Percentiles rank a stretch among this genome's conserved stretches.
These are phyloP conservation scores for Lasioglossum marginatum DNA, from an alignment of 2,888 invertebrate genomes.

Conservation along the genomic window DNA sequence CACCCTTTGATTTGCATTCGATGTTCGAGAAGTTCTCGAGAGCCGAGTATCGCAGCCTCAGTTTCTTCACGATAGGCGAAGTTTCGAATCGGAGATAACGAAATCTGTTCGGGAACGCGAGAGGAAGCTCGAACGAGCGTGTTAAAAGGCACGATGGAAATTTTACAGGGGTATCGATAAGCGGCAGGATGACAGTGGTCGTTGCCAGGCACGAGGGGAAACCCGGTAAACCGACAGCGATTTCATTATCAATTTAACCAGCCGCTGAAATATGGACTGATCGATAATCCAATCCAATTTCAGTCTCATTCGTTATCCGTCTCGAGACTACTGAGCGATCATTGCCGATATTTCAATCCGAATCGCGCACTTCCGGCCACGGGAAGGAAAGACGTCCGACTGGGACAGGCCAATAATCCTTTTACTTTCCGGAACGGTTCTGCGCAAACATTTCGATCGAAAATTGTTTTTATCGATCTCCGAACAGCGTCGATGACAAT, in stretches of 20 bases:
- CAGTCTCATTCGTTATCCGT: slow-evolving; percentile 67
- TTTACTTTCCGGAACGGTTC: not conserved
- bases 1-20: not conserved
- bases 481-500: not conserved
- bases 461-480: not conserved
- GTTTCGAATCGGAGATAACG: not conserved
- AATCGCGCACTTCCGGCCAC: not conserved
- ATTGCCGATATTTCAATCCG: slow-evolving; percentile 62
- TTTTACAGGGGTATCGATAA: slow-evolving; percentile 29
- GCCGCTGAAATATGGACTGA: slow-evolving; percentile 70
- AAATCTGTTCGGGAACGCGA: not conserved
- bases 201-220: not conserved
- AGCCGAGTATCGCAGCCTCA: not conserved
- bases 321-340: slow-evolving; percentile 41
- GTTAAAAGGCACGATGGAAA: slow-evolving; percentile 29
- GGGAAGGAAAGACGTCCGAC: not conserved
- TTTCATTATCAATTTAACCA: slow-evolving; percentile 74
- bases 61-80: not conserved
- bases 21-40: not conserved
- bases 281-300: slow-evolving; percentile 72
- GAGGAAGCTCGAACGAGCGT: not conserved
- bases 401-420: not conserved
- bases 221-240: slow-evolving; percentile 55
- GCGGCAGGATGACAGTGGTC: not conserved
- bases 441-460: not conserved